Conservation (phyloP, 2,113 vertebrate genomes). For the Dascyllus trimaculatus region DNA sequence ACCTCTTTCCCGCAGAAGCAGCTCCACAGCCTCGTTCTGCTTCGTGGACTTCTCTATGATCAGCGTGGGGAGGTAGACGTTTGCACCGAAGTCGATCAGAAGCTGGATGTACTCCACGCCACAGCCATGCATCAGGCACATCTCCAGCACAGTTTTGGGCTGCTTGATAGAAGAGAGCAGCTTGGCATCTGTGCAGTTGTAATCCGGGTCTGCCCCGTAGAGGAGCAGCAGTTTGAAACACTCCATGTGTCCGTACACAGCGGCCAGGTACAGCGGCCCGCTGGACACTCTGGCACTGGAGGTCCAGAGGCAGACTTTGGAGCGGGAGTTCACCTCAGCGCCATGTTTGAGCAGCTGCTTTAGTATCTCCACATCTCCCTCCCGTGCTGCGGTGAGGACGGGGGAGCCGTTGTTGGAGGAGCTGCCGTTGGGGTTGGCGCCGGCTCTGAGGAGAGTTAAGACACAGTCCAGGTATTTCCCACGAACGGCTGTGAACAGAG, state of each 20-base stretch:
- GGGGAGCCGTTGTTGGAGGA: constrained; percentile 93
- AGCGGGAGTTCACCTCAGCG: constrained; percentile 83
- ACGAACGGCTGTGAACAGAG: constrained; percentile 84
- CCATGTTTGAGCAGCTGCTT: constrained; percentile 88
- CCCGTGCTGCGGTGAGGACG: constrained; percentile 89
- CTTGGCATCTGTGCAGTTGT: constrained; percentile 81
- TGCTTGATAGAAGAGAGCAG: constrained; percentile 79
- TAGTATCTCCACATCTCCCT: constrained; percentile 88
- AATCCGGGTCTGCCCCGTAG: constrained; percentile 88
- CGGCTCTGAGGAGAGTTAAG: constrained; percentile 80
- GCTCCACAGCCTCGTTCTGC: constrained; percentile 85
- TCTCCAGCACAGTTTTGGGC: constrained; percentile 86
- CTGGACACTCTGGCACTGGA: constrained; percentile 86
- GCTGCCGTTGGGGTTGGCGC: constrained; percentile 91
- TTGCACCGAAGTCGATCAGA: constrained; percentile 95
- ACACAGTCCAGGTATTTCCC: constrained; percentile 85
- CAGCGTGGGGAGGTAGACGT: constrained; percentile 90
- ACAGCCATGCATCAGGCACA: constrained; percentile 86
- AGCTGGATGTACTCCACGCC: constrained; percentile 88
- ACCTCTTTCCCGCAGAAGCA: constrained; percentile 93
- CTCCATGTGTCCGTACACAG: constrained; percentile 91
- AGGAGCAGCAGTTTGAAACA: constrained; percentile 92
- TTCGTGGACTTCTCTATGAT: constrained; percentile 75
- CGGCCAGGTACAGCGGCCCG: constrained; percentile 93
- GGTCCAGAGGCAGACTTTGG: constrained; percentile 89